Evolutionary conservation across 2,797 vertebrate genomes (phyloP), one percentile per base, ranked within the genome.

Genomic region (Varecia variegata): DNA sequence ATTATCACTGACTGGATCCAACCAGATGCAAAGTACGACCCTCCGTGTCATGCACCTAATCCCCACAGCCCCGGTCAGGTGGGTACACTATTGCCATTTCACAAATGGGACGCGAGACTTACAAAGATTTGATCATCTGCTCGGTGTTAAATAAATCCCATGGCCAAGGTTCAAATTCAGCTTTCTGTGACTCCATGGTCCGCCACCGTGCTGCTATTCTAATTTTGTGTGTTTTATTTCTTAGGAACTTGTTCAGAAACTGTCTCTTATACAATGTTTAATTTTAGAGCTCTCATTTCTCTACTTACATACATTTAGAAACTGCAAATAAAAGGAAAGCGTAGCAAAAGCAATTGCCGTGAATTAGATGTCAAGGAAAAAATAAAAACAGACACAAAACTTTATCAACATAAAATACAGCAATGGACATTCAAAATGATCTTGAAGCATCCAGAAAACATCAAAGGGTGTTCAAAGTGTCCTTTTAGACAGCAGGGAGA

Each of bases 151-250:
- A 3, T 14, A 43, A 58, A 52, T 20, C 74, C 20, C 68, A 56
- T n/a, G 32, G 30, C 30, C 2, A 5, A 0, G 7, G 50, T 47
- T 79, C 94, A 81, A n/a, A 50, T 10, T 4, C 79, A 27, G 20
- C 70, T 30, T 45, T 38, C 0, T 27, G 40, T 35, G 15, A 79
- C 50, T 32, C 47, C 35, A 0, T 2, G 10, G 27, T 18, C 25
- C 52, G 23, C 56, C 8, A 4, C 43, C 2, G 0, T 5, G 23
- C 23, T 0, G 0, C 45, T 2, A 5, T 14, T 35, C 0, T 3
- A 35, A 12, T 1, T 23, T 2, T 45, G 11, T 9, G 12, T 5
- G 7, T 35, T 82, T 83, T 15, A n/a, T 45, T 79, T 68, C 85
- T 79, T 50, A 90, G 70, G 38, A n/a, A 40, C 54, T 21, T 47